Conservation (phyloP, 2,113 vertebrate species). For the Poeciliopsis retropinna region DNA sequence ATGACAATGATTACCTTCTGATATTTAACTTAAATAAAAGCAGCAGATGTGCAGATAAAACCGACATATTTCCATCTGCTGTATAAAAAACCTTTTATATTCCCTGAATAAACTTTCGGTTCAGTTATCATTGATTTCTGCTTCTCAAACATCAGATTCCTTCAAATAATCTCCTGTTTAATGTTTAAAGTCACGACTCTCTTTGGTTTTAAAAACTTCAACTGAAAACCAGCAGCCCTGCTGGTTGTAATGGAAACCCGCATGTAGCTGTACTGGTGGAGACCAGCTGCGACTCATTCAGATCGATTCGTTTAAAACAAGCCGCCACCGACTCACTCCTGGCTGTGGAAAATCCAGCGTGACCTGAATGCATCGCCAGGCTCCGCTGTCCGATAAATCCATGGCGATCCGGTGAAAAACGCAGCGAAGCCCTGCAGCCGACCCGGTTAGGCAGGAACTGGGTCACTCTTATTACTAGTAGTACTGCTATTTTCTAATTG, state of each 20-base stretch:
- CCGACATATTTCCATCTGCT: neutral
- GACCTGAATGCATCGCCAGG: slow-evolving; percentile 15
- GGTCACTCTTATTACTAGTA: slow-evolving; percentile 53
- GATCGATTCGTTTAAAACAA: neutral
- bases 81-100: neutral
- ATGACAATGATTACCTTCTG: too few relatives aligned
- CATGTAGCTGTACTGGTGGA: neutral
- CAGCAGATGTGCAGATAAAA: too few relatives aligned
- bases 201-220: too few relatives aligned
- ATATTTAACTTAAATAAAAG: too few relatives aligned
- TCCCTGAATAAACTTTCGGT: neutral
- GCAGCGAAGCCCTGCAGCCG: slow-evolving; percentile 24
- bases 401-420: slow-evolving; percentile 44
- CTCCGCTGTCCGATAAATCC: slow-evolving; percentile 57
- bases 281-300: too few relatives aligned
- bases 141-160: neutral
- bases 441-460: slow-evolving; percentile 64
- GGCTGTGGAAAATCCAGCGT: neutral
- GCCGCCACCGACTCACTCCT: neutral
- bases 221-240: neutral
- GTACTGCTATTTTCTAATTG: too few relatives aligned
- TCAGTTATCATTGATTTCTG: neutral
- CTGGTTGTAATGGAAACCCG: neutral
- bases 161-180: too few relatives aligned
- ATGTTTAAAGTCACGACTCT: too few relatives aligned